Evolutionary conservation across 2,888 invertebrate genomes (phyloP), one percentile per base, ranked within the genome.

Genomic region (Crepidodera aurea): DNA sequence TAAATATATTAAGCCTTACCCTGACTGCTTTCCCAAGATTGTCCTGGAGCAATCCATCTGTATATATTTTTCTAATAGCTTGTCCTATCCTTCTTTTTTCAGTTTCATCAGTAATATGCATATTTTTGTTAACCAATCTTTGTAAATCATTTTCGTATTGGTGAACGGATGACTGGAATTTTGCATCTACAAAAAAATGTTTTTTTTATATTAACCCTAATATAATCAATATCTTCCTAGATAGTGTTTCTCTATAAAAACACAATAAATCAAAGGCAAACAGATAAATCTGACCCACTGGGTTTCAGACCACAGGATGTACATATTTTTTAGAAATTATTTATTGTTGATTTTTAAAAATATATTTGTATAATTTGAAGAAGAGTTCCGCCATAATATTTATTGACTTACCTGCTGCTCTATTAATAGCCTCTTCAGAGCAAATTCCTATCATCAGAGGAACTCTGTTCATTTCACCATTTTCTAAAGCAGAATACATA

Each of bases 361-460:
- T 27, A n/a, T n/a, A n/a, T n/a, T n/a, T n/a, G n/a, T n/a, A n/a
- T n/a, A n/a, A n/a, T n/a, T n/a, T n/a, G n/a, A 27, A 27, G 27
- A 27, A 27, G 7, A 27, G 5, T 27, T 27, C 27, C 4, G 27
- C 7, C 7, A n/a, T n/a, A n/a, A n/a, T n/a, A n/a, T n/a, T n/a
- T n/a, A n/a, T 32, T 6, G 10, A 32, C 4, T 42, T 40, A 63
- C 66, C 32, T 27, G 13, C 10, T 10, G 61, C 59, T 54, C 59
- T 54, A n/a, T 19, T 37, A 12, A 60, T 42, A 6, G 29, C 50
- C 60, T 72, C 72, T 40, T 71, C 72, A 2, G 72, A 71, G 34
- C 60, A 61, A n/a, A 71, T 70, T 2, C 72, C 71, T 1, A 72
- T 70, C 7, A 72, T 58, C 0, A 70, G 37, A 2, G 72, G 69